Evolutionary conservation across 2,113 vertebrate genomes (phyloP), one percentile per base, ranked within the genome.

Genomic region (Brachyhypopomus occidentalis): DNA sequence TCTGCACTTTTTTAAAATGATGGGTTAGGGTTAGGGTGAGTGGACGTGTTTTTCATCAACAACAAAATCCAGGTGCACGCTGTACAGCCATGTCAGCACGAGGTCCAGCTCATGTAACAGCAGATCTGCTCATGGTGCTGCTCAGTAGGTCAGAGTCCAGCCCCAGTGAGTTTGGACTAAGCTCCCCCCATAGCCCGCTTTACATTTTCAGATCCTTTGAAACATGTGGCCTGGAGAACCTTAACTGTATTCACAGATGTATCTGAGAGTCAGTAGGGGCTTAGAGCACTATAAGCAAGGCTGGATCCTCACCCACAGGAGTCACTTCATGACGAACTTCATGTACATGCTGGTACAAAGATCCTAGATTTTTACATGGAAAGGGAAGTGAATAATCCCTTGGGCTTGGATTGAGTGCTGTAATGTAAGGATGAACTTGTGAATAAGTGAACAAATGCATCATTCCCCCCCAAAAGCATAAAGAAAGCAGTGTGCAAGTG

Each of bases 311-410:
- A 66, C 63, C 34, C 41, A 30, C 16, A 70, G 30, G 41, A 45
- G 48, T 67, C 63, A 71, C 19, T 55, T 6, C 69, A 34, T 59
- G 66, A 55, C 8, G 25, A 79, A 48, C 52, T 67, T 71, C 52
- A 59, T n/a, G 48, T 36, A 38, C 3, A 16, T 55, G 55, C 59
- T 77, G 34, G 22, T 77, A 38, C n/a, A 67, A 38, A 36, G 2
- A 20, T 0, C 19, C n/a, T 20, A 60, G 58, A 60, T 22, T n/a
- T n/a, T 60, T 38, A 25, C 25, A 30, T 30, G 5, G 16, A 7
- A 20, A 67, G 2, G 1, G 1, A 38, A 9, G 19, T 27, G 34
- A 70, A 6, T 36, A 69, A 69, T 36, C 16, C 20, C 5, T 34
- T 19, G 2, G 0, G 2, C 19, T n/a, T 41, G 11, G 3, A 41